Base-by-base conservation (phyloP, 2,888 invertebrate genomes). In the Parascotia fuliginaria region DNA sequence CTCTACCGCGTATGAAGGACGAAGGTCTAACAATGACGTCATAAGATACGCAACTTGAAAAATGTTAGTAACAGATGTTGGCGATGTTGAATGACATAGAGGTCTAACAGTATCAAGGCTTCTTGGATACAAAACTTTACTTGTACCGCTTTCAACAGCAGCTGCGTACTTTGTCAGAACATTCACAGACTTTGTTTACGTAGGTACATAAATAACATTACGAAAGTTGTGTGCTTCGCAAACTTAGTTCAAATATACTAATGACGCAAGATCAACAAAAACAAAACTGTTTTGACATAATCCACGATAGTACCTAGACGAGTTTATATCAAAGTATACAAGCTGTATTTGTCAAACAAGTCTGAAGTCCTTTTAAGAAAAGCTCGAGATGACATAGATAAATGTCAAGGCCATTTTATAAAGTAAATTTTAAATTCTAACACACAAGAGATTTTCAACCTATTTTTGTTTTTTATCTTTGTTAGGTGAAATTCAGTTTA, bases 121-220 rank as follows among this genome's bases (percentile, higher is more conserved):
- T 16, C 29, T 28, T 15, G 12, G 9, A 19, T 14, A 43, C 38
- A 15, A 39, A 49, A 43, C 33, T 39, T 33, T 57, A 54, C 50
- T 43, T 43, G 55, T 55, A 51, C 19, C 28, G 48, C 61, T 65
- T 63, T 68, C 65, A 56, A 50, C 39, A 49, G 56, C 32, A 49
- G 52, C 38, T 52, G 54, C 40, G 55, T 62, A 62, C 59, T 65
- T 56, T 60, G 58, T 54, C 41, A 61, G 56, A 61, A 53, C 59
- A 49, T 54, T 55, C 45, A 61, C 62, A 53, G 55, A 58, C 45
- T 55, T 50, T 55, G 53, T 55, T 53, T 60, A 61, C 55, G 58
- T n/a, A n/a, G n/a, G n/a, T 53, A 59, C 60, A 59, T 70, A 59
- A 70, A 68, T 56, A 69, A 62, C 58, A 53, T 62, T 68, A 62